A percentile compares a stretch with the other conserved stretches of the same genome.
phyloP scores from a whole-genome alignment of 1,140 invertebrate genomes.

The Penaeus vannamei region DNA sequence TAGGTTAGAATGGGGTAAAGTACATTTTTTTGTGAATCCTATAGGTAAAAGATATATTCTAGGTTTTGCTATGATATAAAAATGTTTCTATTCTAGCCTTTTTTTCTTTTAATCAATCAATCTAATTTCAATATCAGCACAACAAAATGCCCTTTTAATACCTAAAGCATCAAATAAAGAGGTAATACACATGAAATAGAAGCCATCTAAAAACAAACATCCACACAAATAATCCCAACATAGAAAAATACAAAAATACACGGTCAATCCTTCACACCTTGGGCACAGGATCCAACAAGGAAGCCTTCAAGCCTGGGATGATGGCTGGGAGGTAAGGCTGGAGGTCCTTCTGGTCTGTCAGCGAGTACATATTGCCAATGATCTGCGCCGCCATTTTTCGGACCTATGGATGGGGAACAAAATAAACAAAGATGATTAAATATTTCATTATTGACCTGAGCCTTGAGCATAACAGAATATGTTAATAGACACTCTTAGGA shows the following conservation, averaged over 20 bases:
- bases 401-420: constrained; percentile 55
- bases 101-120: too few relatives aligned
- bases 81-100: too few relatives aligned
- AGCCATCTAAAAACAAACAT: constrained; percentile 41
- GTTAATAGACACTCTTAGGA: neutral
- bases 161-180: too few relatives aligned
- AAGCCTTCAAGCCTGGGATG: constrained; percentile 96
- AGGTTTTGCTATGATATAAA: too few relatives aligned
- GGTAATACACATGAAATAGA: too few relatives aligned
- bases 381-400: constrained; percentile 83
- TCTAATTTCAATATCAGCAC: too few relatives aligned
- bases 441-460: neutral
- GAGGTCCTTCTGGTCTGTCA: constrained; percentile 99
- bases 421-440: neutral
- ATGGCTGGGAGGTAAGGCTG: constrained; percentile 96
- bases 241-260: neutral
- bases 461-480: neutral
- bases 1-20: constrained; percentile 67
- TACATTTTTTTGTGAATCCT: too few relatives aligned
- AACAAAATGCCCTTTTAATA: too few relatives aligned
- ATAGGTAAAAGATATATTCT: too few relatives aligned
- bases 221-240: neutral
- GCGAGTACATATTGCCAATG: constrained; percentile 99
- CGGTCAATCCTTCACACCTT: constrained; percentile 78
- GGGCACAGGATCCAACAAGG: constrained; percentile 96